A percentile compares a stretch with the other conserved stretches of the same genome.
Evolutionary conservation across 2,113 vertebrate genomes (phyloP).

Genomic region (Zapornia atra): DNA sequence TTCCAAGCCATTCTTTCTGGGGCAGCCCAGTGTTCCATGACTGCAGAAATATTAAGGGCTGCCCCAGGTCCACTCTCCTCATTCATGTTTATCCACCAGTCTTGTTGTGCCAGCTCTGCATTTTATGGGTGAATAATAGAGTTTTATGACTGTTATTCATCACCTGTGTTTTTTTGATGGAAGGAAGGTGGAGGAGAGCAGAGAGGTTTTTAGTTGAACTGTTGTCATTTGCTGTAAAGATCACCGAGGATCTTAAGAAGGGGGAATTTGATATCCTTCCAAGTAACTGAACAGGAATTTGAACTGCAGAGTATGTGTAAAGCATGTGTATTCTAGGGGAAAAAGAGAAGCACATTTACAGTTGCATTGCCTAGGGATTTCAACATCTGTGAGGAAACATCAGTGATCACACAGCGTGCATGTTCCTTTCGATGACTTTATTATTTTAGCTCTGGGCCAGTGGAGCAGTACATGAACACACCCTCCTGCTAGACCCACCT

Average conservation of each 20-base stretch:
- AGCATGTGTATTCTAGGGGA: neutral
- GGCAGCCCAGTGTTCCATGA: rapidly evolving
- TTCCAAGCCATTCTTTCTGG: neutral
- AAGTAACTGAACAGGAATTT: constrained; percentile 21
- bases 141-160: neutral
- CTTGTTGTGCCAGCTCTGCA: neutral
- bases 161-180: neutral
- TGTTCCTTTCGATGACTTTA: neutral
- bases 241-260: neutral
- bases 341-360: neutral
- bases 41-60: neutral
- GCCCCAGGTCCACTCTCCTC: neutral
- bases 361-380: neutral
- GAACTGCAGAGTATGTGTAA: neutral
- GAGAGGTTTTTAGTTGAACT: neutral
- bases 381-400: constrained; percentile 12
- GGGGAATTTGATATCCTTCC: constrained; percentile 28
- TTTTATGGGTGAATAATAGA: neutral
- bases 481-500: neutral
- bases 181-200: neutral
- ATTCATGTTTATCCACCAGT: neutral
- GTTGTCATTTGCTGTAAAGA: constrained; percentile 30
- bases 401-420: neutral
- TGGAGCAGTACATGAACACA: neutral
- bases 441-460: neutral